Percentiles rank a stretch among this genome's conserved stretches.
phyloP scores from a whole-genome alignment of 2,113 vertebrate genomes.

The Mustela lutreola region DNA sequence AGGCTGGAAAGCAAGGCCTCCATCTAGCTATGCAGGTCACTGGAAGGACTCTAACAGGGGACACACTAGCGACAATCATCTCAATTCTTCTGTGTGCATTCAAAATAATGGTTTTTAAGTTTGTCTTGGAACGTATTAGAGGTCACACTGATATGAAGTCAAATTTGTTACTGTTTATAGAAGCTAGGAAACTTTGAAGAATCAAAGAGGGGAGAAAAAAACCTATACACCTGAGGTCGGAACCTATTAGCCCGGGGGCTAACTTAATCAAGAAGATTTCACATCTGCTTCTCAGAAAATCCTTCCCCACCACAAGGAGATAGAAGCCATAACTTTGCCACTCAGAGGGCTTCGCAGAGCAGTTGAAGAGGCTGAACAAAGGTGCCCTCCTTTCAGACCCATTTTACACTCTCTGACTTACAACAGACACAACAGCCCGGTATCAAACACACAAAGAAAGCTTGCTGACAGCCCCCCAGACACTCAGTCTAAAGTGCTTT shows the following conservation, averaged over 20 bases:
- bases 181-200: background rate
- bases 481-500: background rate
- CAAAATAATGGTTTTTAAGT: background rate
- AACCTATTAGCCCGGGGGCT: background rate
- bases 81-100: background rate
- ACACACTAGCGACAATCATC: background rate
- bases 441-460: background rate
- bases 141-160: background rate
- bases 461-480: background rate
- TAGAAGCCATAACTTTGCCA: background rate
- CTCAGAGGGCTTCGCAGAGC: background rate
- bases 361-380: background rate
- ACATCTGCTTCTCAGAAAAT: background rate
- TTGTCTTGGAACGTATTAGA: background rate
- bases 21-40: background rate
- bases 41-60: background rate
- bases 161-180: background rate
- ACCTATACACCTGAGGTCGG: accelerated
- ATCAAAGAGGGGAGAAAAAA: background rate
- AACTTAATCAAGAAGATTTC: background rate
- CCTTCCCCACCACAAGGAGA: background rate
- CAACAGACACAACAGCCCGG: background rate
- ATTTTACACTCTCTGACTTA: background rate
- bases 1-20: background rate
- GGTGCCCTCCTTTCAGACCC: background rate